Base-by-base conservation (phyloP, 2,113 vertebrate species). In the Notarius quadriscutis region DNA sequence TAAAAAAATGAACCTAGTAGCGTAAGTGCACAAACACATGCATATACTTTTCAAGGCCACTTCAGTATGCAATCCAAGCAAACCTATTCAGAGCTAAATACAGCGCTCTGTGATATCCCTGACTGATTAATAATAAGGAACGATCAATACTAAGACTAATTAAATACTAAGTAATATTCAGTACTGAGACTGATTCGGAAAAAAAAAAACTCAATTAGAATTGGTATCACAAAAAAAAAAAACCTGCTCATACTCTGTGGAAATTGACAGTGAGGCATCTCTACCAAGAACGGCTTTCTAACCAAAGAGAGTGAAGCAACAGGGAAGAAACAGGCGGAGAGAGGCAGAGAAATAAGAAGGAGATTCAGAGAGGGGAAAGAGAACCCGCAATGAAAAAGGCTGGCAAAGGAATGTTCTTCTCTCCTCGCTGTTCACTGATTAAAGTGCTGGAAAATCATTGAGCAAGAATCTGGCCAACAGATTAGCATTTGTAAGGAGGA, bases 401-500 rank as follows among this genome's bases (percentile, higher is more conserved):
- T 34, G 85, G 78, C 8, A 14, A 86, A 86, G 53, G 79, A 72
- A 60, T 74, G 22, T 69, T 25, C 67, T 82, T 87, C 55, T 58
- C 65, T 41, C 34, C 25, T 48, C 12, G 69, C 25, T 51, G 50
- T 80, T 79, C 85, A 87, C 12, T 74, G 84, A 79, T 30, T 65
- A 78, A 53, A 57, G 55, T 34, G 17, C n/a, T 67, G n/a, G 25
- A 85, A 84, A 85, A 63, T n/a, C 55, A 63, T 25, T 67, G 60
- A 34, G 60, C 84, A 86, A 79, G 48, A 79, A 55, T 86, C 48
- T 79, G 55, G 48, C 72, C 71, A 78, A 53, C 15, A 65, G 74
- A 85, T 85, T 78, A 85, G 41, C 58, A 34, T 85, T 60, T 50
- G 41, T 65, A 51, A 67, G n/a, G 48, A 79, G 74, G 3, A 83